phyloP scores from a whole-genome alignment of 2,888 invertebrate species.

The Sisyra nigra region DNA sequence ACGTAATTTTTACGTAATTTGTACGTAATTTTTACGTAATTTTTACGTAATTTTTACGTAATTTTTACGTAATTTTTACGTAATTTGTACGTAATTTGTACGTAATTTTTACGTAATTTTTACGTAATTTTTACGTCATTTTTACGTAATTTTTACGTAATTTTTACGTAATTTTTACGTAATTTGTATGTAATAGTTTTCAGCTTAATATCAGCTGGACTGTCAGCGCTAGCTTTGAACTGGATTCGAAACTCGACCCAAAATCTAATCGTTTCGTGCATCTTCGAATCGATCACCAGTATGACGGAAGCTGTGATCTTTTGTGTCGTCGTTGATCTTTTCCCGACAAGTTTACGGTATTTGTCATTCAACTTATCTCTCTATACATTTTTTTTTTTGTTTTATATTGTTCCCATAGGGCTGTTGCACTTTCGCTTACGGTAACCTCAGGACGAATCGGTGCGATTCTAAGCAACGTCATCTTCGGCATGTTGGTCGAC shows the following conservation, averaged over 20 bases:
- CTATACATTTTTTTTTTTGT: background rate
- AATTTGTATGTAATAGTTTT: constrained; percentile 24
- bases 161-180: too few species aligned
- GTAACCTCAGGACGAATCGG: constrained; percentile 41
- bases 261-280: constrained; percentile 36
- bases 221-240: constrained; percentile 35
- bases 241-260: constrained; percentile 34
- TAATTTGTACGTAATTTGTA: constrained; percentile 10
- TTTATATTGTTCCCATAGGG: constrained; percentile 25
- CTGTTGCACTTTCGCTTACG: constrained; percentile 40
- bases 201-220: constrained; percentile 36
- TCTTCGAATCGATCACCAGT: constrained; percentile 42
- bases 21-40: constrained; percentile 11
- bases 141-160: too few species aligned
- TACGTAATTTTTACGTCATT: constrained; percentile 9
- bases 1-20: too few species aligned
- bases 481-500: constrained; percentile 39
- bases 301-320: constrained; percentile 42
- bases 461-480: constrained; percentile 40
- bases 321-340: constrained; percentile 42
- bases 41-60: too few species aligned
- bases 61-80: too few species aligned
- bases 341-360: constrained; percentile 38
- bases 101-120: too few species aligned
- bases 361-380: constrained; percentile 14